Evolutionary conservation across 2,113 vertebrate species (phyloP).

Genomic region (Scomber colias): DNA sequence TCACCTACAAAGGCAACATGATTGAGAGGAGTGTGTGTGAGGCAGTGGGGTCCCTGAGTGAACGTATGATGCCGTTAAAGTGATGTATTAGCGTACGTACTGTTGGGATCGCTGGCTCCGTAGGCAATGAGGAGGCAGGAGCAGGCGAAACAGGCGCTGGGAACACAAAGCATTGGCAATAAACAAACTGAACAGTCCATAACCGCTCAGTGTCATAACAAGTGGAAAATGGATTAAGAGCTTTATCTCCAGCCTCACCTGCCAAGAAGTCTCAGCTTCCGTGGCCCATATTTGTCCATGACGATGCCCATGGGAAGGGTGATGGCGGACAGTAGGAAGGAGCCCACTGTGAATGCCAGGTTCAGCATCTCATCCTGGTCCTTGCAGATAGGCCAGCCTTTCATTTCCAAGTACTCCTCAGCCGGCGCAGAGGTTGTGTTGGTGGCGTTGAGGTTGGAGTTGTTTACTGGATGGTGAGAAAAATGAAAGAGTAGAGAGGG

Average conservation of each 20-base stretch:
- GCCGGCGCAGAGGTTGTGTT: not conserved
- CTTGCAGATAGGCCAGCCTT: constrained; percentile 93
- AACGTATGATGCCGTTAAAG: not conserved
- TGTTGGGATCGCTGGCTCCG: constrained; percentile 92
- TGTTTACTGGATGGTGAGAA: constrained; percentile 67
- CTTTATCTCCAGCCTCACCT: constrained; percentile 84
- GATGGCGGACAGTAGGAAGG: constrained; percentile 97
- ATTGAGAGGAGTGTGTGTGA: not conserved
- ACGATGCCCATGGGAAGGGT: constrained; percentile 96
- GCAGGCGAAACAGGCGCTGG: constrained; percentile 92
- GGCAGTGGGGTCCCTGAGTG: not conserved
- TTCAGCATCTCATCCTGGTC: constrained; percentile 98
- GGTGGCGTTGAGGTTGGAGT: constrained; percentile 68
- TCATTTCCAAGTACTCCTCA: constrained; percentile 85
- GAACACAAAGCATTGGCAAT: constrained; percentile 37
- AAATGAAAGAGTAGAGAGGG: constrained; percentile 5
- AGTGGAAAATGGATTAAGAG: not conserved
- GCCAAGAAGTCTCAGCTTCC: constrained; percentile 95
- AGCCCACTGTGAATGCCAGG: constrained; percentile 97
- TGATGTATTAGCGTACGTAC: constrained; percentile 83
- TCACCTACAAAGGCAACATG: not conserved
- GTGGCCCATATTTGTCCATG: constrained; percentile 98
- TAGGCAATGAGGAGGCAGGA: constrained; percentile 97
- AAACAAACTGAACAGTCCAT: not conserved
- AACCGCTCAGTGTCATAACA: not conserved